A percentile compares a stretch with the other conserved stretches of the same genome.
Evolutionary conservation across 1,140 invertebrate genomes (phyloP).

Genomic region (Dendrolimus punctatus): DNA sequence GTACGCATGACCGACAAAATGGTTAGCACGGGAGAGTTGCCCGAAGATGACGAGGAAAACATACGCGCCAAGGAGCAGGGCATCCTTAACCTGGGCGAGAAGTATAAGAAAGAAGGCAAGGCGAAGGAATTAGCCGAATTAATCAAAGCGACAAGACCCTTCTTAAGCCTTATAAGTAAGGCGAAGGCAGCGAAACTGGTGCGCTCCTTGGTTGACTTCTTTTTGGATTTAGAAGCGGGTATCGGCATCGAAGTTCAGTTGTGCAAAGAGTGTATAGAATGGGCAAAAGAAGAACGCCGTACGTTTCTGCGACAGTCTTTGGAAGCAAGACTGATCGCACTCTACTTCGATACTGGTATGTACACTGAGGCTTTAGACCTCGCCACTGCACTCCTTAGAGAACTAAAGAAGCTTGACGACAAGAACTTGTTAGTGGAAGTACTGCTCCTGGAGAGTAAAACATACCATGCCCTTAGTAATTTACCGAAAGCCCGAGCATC

Average conservation of each 20-base stretch:
- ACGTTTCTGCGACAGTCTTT: slow-evolving; percentile 97
- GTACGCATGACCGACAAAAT: slow-evolving; percentile 81
- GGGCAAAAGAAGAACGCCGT: slow-evolving; percentile 97
- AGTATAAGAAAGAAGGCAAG: slow-evolving; percentile 93
- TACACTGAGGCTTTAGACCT: slow-evolving; percentile 89
- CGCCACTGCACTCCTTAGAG: slow-evolving; percentile 89
- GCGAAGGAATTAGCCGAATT: slow-evolving; percentile 94
- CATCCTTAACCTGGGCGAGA: slow-evolving; percentile 90
- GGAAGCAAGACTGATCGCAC: slow-evolving; percentile 92
- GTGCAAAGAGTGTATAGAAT: slow-evolving; percentile 98
- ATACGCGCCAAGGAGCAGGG: slow-evolving; percentile 92
- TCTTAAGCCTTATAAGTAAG: slow-evolving; percentile 95
- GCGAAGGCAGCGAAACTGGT: slow-evolving; percentile 99
- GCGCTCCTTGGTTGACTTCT: slow-evolving; percentile 96
- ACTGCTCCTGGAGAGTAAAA: slow-evolving; percentile 97
- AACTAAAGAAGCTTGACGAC: slow-evolving; percentile 99
- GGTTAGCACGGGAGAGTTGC: slow-evolving; percentile 78
- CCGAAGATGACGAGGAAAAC: slow-evolving; percentile 87
- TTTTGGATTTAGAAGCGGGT: slow-evolving; percentile 95
- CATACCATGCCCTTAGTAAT: slow-evolving; percentile 97
- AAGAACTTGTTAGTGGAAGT: slow-evolving; percentile 98
- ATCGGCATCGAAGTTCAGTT: slow-evolving; percentile 93
- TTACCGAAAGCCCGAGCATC: slow-evolving; percentile 97
- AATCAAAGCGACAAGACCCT: slow-evolving; percentile 95
- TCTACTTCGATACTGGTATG: slow-evolving; percentile 95